Base-by-base conservation (phyloP, 2,797 vertebrate species). In the Gymnoscopelus microlampas region DNA sequence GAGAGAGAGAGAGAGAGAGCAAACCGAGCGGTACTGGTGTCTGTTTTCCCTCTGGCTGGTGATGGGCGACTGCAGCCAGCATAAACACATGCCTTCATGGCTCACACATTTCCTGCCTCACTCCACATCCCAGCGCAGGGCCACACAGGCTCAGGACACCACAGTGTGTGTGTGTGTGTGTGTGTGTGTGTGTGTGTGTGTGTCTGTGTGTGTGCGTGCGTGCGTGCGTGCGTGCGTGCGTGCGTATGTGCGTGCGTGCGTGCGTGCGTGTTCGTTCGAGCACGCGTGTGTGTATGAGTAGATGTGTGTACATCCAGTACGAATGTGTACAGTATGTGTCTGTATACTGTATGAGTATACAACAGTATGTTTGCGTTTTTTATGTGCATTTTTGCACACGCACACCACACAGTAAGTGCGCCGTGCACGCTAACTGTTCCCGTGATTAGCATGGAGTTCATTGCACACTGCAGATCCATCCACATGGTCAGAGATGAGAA, bases 51-150 rank as follows among this genome's bases (percentile, higher is more conserved):
- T 92, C 90, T 91, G 91, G 92, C 91, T 94, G 91, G 92, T 80
- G 89, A 93, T 91, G 90, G 88, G 85, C 87, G 85, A 75, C 89
- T 89, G 87, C 87, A 91, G 93, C 93, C 93, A 94, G 92, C 86
- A 93, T 94, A 95, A 95, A 94, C 93, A 95, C 94, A 94, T 95
- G 92, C 93, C 92, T 94, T 94, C 94, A 94, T 92, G 90, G 91
- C 92, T 94, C 90, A 91, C 92, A 94, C 93, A 94, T 94, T 95
- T 95, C 94, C 94, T 94, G 92, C 89, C 76, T 83, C 85, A 71
- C 83, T 87, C 88, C 89, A 87, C 90, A 92, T 90, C 91, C 88
- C 90, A 83, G 83, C 32, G 44, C 81, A 76, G 81, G 92, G 93
- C 93, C 92, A 93, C 92, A 94, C 93, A 93, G 88, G 82, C 86